Conservation (phyloP, 2,797 vertebrate genomes). For the Xerus rutilus region DNA sequence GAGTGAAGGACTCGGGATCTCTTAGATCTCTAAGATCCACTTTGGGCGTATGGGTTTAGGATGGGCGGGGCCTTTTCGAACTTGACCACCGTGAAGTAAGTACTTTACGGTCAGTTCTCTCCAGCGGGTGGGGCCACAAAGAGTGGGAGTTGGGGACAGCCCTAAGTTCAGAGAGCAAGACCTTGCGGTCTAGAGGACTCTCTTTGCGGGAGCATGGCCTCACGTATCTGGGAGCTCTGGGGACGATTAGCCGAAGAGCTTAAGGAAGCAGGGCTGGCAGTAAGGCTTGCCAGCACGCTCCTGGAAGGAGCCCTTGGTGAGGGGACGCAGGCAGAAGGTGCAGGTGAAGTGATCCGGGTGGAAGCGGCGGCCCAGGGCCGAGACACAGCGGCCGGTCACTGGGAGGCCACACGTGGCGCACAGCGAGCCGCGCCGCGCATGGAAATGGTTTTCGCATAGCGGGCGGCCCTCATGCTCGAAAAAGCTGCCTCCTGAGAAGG, state of each 20-base stretch:
- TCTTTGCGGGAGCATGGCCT: not conserved
- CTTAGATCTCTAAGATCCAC: not conserved
- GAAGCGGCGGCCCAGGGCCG: conserved; percentile 95
- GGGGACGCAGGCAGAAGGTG: conserved; percentile 95
- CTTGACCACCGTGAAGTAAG: not conserved
- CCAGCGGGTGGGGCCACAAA: not conserved
- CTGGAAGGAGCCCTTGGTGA: conserved; percentile 97
- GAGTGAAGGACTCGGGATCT: not conserved
- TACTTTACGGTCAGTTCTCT: not conserved
- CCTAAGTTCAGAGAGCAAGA: not conserved
- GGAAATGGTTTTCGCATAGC: conserved; percentile 95
- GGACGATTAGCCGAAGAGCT: conserved; percentile 91
- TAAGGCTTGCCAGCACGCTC: conserved; percentile 96
- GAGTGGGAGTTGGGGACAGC: not conserved
- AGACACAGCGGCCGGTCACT: conserved; percentile 95
- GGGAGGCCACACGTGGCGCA: conserved; percentile 96
- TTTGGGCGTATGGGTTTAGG: not conserved
- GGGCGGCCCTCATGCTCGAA: conserved; percentile 95
- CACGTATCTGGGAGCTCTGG: not conserved
- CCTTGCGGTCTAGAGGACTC: not conserved
- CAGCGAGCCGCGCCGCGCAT: conserved; percentile 93
- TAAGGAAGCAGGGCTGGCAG: conserved; percentile 96
- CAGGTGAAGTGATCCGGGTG: conserved; percentile 96
- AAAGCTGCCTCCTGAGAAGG: conserved; percentile 95
- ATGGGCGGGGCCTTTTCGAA: not conserved